phyloP scores from a whole-genome alignment of 2,113 vertebrate genomes.

The Papio anubis region DNA sequence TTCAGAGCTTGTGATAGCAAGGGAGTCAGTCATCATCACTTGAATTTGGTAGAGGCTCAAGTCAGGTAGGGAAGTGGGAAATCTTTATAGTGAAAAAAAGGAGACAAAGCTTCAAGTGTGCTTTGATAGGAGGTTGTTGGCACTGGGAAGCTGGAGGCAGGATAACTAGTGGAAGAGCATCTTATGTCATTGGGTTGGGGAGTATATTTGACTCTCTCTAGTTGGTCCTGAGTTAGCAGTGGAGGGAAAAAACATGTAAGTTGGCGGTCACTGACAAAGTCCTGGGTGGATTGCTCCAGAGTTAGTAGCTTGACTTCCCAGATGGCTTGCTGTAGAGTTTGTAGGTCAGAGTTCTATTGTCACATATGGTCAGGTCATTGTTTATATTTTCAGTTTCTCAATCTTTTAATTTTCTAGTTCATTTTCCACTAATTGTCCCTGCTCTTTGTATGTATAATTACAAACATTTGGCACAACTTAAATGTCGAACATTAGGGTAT shows the following conservation, averaged over 20 bases:
- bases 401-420: slow-evolving; percentile 25
- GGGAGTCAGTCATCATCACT: not conserved
- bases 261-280: not conserved
- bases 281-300: not conserved
- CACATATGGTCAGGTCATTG: not conserved
- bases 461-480: not conserved
- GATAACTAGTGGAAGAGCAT: not conserved
- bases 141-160: not conserved
- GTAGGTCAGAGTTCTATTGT: not conserved
- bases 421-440: not conserved
- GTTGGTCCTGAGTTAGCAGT: not conserved
- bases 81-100: not conserved
- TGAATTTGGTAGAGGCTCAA: not conserved
- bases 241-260: not conserved
- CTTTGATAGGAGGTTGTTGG: not conserved
- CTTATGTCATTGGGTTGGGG: not conserved
- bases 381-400: not conserved
- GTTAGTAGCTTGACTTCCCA: not conserved
- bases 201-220: not conserved
- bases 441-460: slow-evolving; percentile 8
- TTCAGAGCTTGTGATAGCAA: not conserved
- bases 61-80: not conserved
- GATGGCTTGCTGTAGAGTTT: not conserved
- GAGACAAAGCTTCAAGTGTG: not conserved
- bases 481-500: not conserved